Conservation (phyloP, 2,113 vertebrate species). For the Cardinalis cardinalis region DNA sequence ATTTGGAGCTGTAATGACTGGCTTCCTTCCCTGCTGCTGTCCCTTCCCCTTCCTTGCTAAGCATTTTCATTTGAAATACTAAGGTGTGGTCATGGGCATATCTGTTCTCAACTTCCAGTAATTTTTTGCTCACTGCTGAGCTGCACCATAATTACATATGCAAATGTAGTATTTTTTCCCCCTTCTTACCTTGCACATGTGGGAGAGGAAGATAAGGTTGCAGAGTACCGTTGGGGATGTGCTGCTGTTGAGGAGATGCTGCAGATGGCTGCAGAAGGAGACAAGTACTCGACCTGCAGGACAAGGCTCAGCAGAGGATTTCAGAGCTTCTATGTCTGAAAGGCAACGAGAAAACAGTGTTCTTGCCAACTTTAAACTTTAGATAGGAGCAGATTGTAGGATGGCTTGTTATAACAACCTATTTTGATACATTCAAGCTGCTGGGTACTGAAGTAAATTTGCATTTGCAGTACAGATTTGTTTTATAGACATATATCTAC, state of each 20-base stretch:
- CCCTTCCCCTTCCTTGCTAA: constrained; percentile 59
- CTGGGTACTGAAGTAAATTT: not conserved
- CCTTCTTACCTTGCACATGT: constrained; percentile 38
- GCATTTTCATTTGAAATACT: constrained; percentile 44
- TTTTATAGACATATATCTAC: not conserved
- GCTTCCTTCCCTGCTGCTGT: constrained; percentile 60
- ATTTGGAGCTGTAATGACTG: constrained; percentile 22
- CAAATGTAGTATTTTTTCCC: not conserved
- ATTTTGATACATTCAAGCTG: not conserved
- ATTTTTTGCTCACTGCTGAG: constrained; percentile 49
- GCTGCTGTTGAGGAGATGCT: not conserved
- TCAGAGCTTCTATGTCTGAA: not conserved
- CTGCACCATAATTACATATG: constrained; percentile 42
- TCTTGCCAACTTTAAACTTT: not conserved
- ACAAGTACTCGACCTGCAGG: not conserved
- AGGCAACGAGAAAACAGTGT: not conserved
- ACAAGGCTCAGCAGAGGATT: not conserved
- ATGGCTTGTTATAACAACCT: not conserved
- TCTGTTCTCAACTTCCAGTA: constrained; percentile 63
- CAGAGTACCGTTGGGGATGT: not conserved
- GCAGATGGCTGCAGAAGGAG: not conserved
- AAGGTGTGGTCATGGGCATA: constrained; percentile 60
- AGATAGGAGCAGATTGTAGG: not conserved
- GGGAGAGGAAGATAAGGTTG: constrained; percentile 44
- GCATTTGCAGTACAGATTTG: not conserved